These are phyloP conservation scores for Drosophila subquinaria DNA, from an alignment of 2,888 invertebrate species.

Conservation along the genomic window DNA sequence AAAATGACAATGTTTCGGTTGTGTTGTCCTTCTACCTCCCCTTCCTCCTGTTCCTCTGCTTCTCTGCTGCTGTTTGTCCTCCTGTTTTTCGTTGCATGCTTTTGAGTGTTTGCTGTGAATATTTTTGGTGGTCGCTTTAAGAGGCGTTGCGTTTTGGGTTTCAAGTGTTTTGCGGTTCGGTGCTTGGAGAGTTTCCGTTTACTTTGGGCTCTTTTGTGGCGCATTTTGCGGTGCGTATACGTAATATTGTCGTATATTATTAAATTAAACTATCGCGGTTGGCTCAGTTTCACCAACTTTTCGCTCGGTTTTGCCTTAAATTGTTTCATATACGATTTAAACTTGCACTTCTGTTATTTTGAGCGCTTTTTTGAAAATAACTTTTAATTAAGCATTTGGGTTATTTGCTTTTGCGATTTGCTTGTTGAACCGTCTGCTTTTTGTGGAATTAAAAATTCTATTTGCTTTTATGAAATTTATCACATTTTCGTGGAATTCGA, in stretches of 20 bases:
- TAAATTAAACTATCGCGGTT: constrained; percentile 51
- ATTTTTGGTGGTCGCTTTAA: constrained; percentile 62
- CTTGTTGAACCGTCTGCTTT: constrained; percentile 29
- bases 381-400: constrained; percentile 60
- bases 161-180: constrained; percentile 54
- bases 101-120: constrained; percentile 66
- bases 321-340: constrained; percentile 15
- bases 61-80: background rate
- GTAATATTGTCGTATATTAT: constrained; percentile 58
- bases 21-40: constrained; percentile 21
- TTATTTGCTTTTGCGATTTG: constrained; percentile 32
- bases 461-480: constrained; percentile 23
- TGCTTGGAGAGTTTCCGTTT: constrained; percentile 57
- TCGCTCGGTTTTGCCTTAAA: constrained; percentile 10
- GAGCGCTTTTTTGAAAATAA: constrained; percentile 23
- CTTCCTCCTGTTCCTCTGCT: background rate
- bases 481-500: constrained; percentile 27
- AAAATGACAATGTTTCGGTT: constrained; percentile 40
- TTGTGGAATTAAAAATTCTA: constrained; percentile 31
- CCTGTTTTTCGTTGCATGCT: constrained; percentile 27
- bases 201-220: constrained; percentile 55
- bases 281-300: constrained; percentile 41
- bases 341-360: constrained; percentile 7
- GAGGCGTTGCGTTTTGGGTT: constrained; percentile 47
- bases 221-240: constrained; percentile 61